Conservation (phyloP, 2,888 invertebrate species). For the Euproctis similis region DNA sequence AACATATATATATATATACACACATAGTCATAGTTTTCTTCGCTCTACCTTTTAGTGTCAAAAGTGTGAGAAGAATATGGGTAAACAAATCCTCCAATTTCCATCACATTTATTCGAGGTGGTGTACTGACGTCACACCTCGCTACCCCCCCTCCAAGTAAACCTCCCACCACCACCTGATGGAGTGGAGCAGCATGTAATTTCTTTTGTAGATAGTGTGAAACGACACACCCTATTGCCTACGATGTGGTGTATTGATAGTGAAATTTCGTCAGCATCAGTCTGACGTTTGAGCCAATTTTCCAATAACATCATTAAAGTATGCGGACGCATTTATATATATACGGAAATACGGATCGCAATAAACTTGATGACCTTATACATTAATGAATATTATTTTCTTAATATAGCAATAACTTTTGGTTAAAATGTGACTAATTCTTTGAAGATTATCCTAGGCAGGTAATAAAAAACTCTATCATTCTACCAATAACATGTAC, state of each 20-base stretch:
- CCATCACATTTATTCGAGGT: slow-evolving; percentile 74
- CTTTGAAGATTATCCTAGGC: no score
- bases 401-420: no score
- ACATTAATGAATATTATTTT: no score
- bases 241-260: slow-evolving; percentile 46
- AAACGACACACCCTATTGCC: slow-evolving; percentile 60
- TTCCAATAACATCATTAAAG: slow-evolving; percentile 55
- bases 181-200: slow-evolving; percentile 59
- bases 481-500: no score
- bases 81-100: slow-evolving; percentile 78
- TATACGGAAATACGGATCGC: no score
- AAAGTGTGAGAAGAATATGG: slow-evolving; percentile 74
- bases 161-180: slow-evolving; percentile 25
- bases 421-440: no score
- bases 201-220: slow-evolving; percentile 71
- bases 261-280: slow-evolving; percentile 51
- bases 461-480: no score
- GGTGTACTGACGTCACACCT: slow-evolving; percentile 50
- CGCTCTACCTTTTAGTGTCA: slow-evolving; percentile 73
- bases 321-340: slow-evolving; percentile 29
- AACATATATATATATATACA: slow-evolving; percentile 6
- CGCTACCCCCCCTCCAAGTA: slow-evolving; percentile 22
- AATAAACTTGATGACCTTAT: no score
- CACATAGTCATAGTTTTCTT: slow-evolving; percentile 22
- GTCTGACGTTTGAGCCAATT: slow-evolving; percentile 49